Conservation (phyloP, 2,113 vertebrate genomes). For the Sceloporus tristichus region DNA sequence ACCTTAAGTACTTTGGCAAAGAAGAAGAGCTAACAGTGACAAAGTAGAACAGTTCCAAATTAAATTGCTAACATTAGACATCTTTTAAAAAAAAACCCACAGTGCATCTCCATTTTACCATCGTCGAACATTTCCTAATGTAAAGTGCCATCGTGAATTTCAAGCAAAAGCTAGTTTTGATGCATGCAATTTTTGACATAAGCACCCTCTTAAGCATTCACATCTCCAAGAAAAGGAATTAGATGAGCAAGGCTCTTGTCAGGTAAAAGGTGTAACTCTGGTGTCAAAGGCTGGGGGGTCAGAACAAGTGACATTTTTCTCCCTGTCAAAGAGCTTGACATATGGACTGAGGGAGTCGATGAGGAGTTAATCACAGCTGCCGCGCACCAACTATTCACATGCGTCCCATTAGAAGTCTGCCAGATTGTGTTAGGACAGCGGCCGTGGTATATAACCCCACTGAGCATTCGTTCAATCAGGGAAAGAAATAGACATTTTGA, state of each 20-base stretch:
- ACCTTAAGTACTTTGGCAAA: not conserved
- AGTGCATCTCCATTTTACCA: not conserved
- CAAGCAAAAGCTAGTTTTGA: constrained; percentile 1
- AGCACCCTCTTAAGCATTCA: constrained; percentile 7
- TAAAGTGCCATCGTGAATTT: not conserved
- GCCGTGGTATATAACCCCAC: not conserved
- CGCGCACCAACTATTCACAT: not conserved
- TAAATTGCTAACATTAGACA: constrained; percentile 14
- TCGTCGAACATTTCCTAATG: not conserved
- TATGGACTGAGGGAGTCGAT: not conserved
- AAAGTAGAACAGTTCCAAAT: constrained; percentile 37
- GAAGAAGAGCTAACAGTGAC: not conserved
- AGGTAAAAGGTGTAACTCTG: constrained; percentile 48
- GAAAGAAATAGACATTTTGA: not conserved
- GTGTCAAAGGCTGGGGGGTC: constrained; percentile 42
- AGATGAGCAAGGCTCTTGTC: constrained; percentile 37
- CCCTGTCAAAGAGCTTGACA: constrained; percentile 38
- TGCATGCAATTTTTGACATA: not conserved
- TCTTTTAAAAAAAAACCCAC: constrained; percentile 9
- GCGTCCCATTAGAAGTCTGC: not conserved
- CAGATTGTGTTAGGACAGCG: not conserved
- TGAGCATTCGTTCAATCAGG: not conserved
- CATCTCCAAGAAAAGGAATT: constrained; percentile 48
- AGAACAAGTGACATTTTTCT: constrained; percentile 51
- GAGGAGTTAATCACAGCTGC: constrained; percentile 45